Evolutionary conservation across 1,140 invertebrate genomes (phyloP).

Genomic region (Chelonus insularis): DNA sequence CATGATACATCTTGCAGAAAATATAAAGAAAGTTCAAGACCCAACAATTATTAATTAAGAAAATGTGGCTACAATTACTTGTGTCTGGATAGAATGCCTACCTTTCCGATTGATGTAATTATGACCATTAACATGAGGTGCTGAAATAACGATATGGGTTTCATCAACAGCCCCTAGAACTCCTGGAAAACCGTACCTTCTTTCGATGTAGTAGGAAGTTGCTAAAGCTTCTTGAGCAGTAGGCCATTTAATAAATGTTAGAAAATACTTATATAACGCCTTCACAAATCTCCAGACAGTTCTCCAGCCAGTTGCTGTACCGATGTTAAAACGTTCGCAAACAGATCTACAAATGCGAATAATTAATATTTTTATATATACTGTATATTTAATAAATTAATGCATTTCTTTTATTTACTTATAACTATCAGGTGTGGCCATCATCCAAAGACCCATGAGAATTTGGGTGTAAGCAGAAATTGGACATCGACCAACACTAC

Average conservation of each 20-base stretch:
- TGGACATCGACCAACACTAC: too few relatives aligned
- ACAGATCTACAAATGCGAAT: constrained; percentile 14
- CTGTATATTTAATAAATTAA: not conserved
- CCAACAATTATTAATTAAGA: too few relatives aligned
- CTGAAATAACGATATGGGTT: constrained; percentile 33
- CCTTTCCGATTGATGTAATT: constrained; percentile 37
- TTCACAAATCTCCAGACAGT: too few relatives aligned
- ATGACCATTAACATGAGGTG: constrained; percentile 28
- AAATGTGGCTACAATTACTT: constrained; percentile 21
- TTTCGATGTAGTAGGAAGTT: constrained; percentile 11
- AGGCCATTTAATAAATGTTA: too few relatives aligned
- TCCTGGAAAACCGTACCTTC: constrained; percentile 23
- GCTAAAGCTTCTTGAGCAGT: constrained; percentile 6
- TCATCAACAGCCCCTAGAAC: constrained; percentile 35
- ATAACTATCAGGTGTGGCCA: constrained; percentile 4
- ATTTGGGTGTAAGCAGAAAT: too few relatives aligned
- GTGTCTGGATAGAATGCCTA: constrained; percentile 32
- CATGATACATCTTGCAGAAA: too few relatives aligned
- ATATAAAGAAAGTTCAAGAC: too few relatives aligned
- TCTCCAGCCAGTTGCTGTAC: too few relatives aligned
- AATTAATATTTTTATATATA: constrained; percentile 12
- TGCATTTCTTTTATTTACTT: not conserved
- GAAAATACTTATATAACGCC: too few relatives aligned
- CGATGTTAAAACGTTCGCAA: too few relatives aligned
- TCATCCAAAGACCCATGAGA: constrained; percentile 3